Evolutionary conservation across 2,888 invertebrate genomes (phyloP).

Genomic region (Drosophila recens): DNA sequence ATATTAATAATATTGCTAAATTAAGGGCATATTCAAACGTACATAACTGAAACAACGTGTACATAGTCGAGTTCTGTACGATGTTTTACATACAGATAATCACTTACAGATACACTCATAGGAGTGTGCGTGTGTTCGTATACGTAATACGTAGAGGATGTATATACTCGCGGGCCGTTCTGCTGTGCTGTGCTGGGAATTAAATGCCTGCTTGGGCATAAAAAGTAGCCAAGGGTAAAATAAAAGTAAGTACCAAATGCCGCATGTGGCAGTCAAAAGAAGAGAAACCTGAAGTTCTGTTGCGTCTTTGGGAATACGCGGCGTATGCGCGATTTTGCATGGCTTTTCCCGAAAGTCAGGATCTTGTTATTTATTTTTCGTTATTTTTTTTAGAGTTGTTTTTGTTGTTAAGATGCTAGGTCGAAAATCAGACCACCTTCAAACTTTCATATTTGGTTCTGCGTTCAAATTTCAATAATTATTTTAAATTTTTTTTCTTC

Average conservation of each 20-base stretch:
- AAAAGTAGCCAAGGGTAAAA: conserved; percentile 74
- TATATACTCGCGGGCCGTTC: conserved; percentile 24
- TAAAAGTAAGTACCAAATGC: conserved; percentile 68
- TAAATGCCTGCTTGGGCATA: conserved; percentile 60
- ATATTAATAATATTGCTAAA: not conserved
- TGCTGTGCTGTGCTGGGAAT: conserved; percentile 68
- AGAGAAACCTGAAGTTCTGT: conserved; percentile 54
- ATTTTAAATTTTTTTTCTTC: too few species aligned
- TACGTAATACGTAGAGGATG: not conserved
- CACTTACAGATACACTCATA: conserved; percentile 42
- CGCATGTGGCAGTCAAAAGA: conserved; percentile 52
- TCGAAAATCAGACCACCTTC: not conserved
- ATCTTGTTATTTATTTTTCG: conserved; percentile 19
- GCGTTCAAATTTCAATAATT: too few species aligned
- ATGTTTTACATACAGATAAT: conserved; percentile 63
- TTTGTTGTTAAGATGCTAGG: not conserved
- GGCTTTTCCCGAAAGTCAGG: conserved; percentile 25
- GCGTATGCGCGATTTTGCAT: conserved; percentile 66
- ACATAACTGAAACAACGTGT: conserved; percentile 13
- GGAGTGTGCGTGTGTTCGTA: not conserved
- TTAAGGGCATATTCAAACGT: conserved; percentile 4
- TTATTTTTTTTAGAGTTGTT: conserved; percentile 6
- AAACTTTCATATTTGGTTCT: too few species aligned
- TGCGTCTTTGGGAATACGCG: conserved; percentile 70
- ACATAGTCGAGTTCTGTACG: conserved; percentile 8